Conservation (phyloP, 1,140 invertebrate species). For the Papilio machaon region DNA sequence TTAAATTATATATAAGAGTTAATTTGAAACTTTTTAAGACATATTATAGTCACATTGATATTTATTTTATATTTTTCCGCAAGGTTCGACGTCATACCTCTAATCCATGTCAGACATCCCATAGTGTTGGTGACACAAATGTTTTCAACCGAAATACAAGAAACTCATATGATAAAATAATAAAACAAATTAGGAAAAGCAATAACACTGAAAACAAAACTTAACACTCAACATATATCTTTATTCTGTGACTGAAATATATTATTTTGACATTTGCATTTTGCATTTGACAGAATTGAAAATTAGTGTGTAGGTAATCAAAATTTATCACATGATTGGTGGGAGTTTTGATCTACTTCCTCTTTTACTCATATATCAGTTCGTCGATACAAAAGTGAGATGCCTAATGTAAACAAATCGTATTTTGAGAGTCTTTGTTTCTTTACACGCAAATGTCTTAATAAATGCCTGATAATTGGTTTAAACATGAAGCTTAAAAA, state of each 20-base stretch:
- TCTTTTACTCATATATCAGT: background rate
- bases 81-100: constrained; percentile 67
- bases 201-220: constrained; percentile 20
- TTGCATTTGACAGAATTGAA: constrained; percentile 21
- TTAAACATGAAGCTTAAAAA: background rate
- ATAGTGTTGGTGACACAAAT: constrained; percentile 44
- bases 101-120: constrained; percentile 73
- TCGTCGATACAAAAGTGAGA: background rate
- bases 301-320: constrained; percentile 9
- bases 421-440: background rate
- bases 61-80: constrained; percentile 36
- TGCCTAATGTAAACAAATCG: background rate
- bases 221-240: constrained; percentile 26
- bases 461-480: background rate
- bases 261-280: constrained; percentile 23
- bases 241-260: background rate
- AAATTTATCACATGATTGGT: constrained; percentile 13
- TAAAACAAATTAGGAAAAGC: background rate
- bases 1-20: background rate
- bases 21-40: background rate
- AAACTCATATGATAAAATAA: constrained; percentile 1
- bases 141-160: background rate
- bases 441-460: background rate
- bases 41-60: background rate
- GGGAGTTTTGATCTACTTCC: background rate